A percentile compares a stretch with the other conserved stretches of the same genome.
Conservation (phyloP, 2,113 vertebrate species). For the Lophochroa leadbeateri region DNA sequence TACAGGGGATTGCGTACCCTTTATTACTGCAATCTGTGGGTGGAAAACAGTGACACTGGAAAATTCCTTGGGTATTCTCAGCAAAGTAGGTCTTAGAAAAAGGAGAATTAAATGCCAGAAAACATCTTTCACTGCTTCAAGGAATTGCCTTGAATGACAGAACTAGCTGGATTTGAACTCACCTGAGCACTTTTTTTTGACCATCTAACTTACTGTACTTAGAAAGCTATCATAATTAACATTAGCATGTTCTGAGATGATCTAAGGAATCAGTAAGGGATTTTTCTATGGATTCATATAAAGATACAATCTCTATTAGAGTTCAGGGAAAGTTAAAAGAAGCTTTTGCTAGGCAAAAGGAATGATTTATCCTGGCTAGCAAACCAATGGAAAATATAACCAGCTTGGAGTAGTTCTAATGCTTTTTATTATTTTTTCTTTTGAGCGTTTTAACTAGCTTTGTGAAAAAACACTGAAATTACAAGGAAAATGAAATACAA, state of each 20-base stretch:
- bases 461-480: background rate
- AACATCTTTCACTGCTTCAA: background rate
- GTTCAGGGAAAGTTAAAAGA: constrained; percentile 24
- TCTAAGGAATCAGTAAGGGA: background rate
- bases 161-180: background rate
- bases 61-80: background rate
- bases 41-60: background rate
- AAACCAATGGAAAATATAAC: constrained; percentile 28
- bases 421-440: background rate
- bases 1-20: background rate
- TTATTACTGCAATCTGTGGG: background rate
- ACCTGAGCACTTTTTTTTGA: background rate
- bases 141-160: background rate
- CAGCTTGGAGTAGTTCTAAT: background rate
- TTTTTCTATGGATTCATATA: background rate
- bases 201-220: background rate
- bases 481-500: background rate
- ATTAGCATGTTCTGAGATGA: background rate
- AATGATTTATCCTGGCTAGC: constrained; percentile 30
- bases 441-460: background rate
- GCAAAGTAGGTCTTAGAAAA: background rate
- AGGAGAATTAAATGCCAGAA: background rate
- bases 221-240: background rate
- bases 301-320: background rate
- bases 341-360: background rate